Conservation (phyloP, 92 coral and sea anemone species). For the Ricordea florida region DNA sequence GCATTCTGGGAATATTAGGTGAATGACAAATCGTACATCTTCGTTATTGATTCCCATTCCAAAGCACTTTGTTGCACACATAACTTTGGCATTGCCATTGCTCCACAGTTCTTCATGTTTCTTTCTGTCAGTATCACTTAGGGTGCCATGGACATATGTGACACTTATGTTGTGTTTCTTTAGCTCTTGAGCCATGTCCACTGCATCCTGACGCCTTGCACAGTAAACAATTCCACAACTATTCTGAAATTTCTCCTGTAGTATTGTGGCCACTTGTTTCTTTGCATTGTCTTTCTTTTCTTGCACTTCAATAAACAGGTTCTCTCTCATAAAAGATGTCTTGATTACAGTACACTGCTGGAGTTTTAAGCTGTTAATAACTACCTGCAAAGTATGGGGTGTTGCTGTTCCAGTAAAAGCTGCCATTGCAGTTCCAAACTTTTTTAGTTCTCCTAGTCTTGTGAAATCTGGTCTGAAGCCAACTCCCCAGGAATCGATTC, state of each 20-base stretch:
- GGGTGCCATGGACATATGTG: slow-evolving; percentile 29
- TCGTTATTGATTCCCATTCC: slow-evolving; percentile 33
- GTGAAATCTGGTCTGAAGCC: slow-evolving; percentile 28
- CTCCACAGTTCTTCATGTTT: slow-evolving; percentile 23
- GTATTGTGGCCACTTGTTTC: slow-evolving; percentile 26
- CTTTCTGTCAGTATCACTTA: slow-evolving; percentile 12
- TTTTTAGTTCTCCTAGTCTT: slow-evolving; percentile 22
- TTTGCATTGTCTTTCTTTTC: slow-evolving; percentile 32
- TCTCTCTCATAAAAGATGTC: slow-evolving; percentile 13
- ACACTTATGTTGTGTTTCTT: slow-evolving; percentile 1
- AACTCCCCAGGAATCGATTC: slow-evolving; percentile 46
- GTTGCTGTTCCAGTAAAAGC: slow-evolving; percentile 56
- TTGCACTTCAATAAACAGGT: slow-evolving; percentile 20
- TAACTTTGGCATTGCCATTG: slow-evolving; percentile 27
- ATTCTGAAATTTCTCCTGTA: slow-evolving; percentile 21
- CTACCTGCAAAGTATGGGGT: background rate
- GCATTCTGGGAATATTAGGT: slow-evolving; percentile 34
- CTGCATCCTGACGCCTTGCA: slow-evolving; percentile 39
- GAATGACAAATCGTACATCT: slow-evolving; percentile 35
- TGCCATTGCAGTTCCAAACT: background rate
- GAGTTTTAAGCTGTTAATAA: slow-evolving; percentile 2
- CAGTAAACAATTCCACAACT: slow-evolving; percentile 52
- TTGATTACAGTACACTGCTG: background rate
- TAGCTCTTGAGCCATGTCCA: slow-evolving; percentile 37
- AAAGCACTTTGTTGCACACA: slow-evolving; percentile 48